Conservation (phyloP, 1,140 invertebrate species). For the Scaptomyza graminum region DNA sequence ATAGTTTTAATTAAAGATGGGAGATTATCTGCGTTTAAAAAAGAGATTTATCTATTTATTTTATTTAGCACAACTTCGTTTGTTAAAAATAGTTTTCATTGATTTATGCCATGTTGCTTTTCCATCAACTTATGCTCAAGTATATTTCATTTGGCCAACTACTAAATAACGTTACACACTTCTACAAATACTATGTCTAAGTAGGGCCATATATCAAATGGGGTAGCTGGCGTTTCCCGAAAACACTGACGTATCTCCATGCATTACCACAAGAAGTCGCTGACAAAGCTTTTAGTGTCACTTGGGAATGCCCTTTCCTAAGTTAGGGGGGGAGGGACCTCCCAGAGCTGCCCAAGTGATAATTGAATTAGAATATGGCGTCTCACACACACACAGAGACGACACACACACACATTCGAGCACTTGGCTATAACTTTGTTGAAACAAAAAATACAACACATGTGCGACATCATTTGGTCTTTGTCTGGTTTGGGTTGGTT, state of each 20-base stretch:
- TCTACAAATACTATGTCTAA: slow-evolving; percentile 43
- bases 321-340: background rate
- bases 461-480: slow-evolving; percentile 73
- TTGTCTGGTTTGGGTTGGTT: slow-evolving; percentile 40
- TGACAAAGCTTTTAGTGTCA: slow-evolving; percentile 82
- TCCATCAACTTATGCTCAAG: slow-evolving; percentile 39
- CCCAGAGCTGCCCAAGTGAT: slow-evolving; percentile 66
- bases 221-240: slow-evolving; percentile 2
- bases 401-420: slow-evolving; percentile 32
- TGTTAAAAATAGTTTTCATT: background rate
- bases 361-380: slow-evolving; percentile 83
- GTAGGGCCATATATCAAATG: slow-evolving; percentile 71
- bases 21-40: no score
- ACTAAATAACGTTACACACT: slow-evolving; percentile 59
- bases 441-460: slow-evolving; percentile 75
- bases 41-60: no score
- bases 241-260: slow-evolving; percentile 53
- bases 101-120: slow-evolving; percentile 48
- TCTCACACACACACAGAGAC: slow-evolving; percentile 48
- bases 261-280: slow-evolving; percentile 72
- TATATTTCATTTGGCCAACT: slow-evolving; percentile 55
- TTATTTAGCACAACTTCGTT: background rate
- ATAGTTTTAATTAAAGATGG: no score
- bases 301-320: slow-evolving; percentile 19
- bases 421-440: slow-evolving; percentile 64